phyloP scores from a whole-genome alignment of 1,140 invertebrate genomes.

The Procambarus virginalis region DNA sequence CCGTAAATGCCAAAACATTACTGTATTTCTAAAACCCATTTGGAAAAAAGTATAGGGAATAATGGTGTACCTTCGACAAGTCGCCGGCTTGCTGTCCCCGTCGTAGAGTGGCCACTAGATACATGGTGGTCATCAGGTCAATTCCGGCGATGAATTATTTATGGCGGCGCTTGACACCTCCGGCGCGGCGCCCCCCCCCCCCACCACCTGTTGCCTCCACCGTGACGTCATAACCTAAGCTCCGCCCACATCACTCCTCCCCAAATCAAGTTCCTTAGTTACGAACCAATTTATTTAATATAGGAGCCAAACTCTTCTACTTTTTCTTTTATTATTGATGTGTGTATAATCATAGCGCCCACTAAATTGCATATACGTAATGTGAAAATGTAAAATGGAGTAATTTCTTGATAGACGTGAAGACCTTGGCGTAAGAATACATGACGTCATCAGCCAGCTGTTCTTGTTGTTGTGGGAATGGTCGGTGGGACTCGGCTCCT shows the following conservation, averaged over 20 bases:
- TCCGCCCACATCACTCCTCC: background rate
- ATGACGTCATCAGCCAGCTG: constrained; percentile 54
- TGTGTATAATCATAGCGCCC: background rate
- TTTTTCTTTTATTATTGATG: background rate
- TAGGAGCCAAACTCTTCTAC: background rate
- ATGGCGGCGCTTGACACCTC: too few species aligned
- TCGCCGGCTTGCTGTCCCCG: too few species aligned
- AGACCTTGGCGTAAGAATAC: constrained; percentile 51
- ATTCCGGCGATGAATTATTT: too few species aligned
- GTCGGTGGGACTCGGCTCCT: constrained; percentile 25
- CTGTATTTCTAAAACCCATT: too few species aligned
- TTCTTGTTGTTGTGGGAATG: constrained; percentile 52
- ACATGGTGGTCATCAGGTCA: too few species aligned
- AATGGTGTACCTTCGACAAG: too few species aligned
- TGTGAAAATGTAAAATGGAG: background rate
- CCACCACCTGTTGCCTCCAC: constrained; percentile 21
- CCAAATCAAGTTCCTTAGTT: background rate
- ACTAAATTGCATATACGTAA: background rate
- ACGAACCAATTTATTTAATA: background rate
- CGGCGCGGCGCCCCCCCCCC: too few species aligned
- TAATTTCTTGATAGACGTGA: background rate
- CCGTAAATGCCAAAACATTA: too few species aligned
- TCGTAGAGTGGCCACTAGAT: too few species aligned
- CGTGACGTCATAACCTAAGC: background rate
- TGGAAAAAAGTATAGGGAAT: too few species aligned